These are phyloP conservation scores for Melanotus villosus DNA, from an alignment of 2,888 invertebrate genomes.

Conservation along the genomic window DNA sequence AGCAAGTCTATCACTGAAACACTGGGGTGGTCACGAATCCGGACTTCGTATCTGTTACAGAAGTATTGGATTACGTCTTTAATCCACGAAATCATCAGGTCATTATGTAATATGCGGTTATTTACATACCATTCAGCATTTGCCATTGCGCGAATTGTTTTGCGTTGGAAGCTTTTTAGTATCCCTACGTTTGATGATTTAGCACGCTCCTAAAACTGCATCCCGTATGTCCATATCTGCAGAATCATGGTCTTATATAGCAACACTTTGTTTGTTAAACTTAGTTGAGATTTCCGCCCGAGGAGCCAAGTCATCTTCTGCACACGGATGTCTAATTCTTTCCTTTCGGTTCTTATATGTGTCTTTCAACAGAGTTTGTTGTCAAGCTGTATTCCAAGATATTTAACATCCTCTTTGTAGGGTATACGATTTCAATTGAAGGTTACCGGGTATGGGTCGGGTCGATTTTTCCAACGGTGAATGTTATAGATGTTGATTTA, in stretches of 20 bases:
- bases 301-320: too few relatives aligned
- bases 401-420: background rate
- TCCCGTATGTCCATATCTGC: background rate
- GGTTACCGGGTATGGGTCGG: background rate
- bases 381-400: too few relatives aligned
- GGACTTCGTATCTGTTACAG: background rate
- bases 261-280: too few relatives aligned
- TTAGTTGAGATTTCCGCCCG: too few relatives aligned
- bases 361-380: background rate
- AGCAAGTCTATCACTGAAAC: background rate
- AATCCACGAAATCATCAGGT: too few relatives aligned
- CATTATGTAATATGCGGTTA: background rate
- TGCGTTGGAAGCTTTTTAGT: background rate
- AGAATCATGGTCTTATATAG: too few relatives aligned
- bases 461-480: background rate
- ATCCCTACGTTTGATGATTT: background rate
- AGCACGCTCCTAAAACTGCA: background rate
- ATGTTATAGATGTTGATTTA: too few relatives aligned
- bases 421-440: background rate
- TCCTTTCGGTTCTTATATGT: too few relatives aligned
- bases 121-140: too few relatives aligned
- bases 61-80: too few relatives aligned
- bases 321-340: too few relatives aligned
- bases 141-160: background rate
- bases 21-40: background rate